Evolutionary conservation across 2,888 invertebrate species (phyloP), one percentile per base, ranked within the genome.

Genomic region (Norana najaformis): DNA sequence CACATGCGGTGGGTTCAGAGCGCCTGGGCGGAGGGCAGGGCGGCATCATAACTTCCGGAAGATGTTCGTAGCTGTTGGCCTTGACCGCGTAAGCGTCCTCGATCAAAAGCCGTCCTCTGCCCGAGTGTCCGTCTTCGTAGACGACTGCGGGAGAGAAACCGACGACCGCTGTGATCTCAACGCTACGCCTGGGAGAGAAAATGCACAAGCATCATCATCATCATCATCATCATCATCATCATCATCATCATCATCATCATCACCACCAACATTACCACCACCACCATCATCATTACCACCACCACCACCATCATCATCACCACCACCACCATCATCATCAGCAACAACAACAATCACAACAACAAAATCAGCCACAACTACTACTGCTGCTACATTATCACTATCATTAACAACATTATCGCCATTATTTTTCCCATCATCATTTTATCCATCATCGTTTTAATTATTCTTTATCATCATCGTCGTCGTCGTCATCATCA

Each of bases 221-320:
- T n/a, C n/a, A n/a, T n/a, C n/a, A n/a, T n/a, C n/a, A n/a, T 16
- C n/a, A 13, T n/a, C 23, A 23, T 47, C 47, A 47, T 89, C 89
- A 53, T 83, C 89, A 37, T 89, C 83, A 83, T 89, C 83, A 83
- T 83, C 89, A 89, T 89, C 89, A 89, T 89, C 89, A 83, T 89
- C 89, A 89, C 83, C 89, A 89, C 83, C 83, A 83, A 83, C 83
- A 89, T 82, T 83, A 89, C 83, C 89, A 83, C 83, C 83, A 89
- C 36, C 89, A 89, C 36, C 83, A 83, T 89, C 89, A 89, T 83
- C 89, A 83, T 89, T 83, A 83, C 82, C 89, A 83, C 14, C 89
- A 83, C 36, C 89, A 83, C n/a, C 89, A 83, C 37, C 89, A 89
- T 83, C 89, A 83, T 83, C 89, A 36, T 83, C 89, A 89, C n/a